Evolutionary conservation across 2,888 invertebrate genomes (phyloP).

Genomic region (Philereme transversata): DNA sequence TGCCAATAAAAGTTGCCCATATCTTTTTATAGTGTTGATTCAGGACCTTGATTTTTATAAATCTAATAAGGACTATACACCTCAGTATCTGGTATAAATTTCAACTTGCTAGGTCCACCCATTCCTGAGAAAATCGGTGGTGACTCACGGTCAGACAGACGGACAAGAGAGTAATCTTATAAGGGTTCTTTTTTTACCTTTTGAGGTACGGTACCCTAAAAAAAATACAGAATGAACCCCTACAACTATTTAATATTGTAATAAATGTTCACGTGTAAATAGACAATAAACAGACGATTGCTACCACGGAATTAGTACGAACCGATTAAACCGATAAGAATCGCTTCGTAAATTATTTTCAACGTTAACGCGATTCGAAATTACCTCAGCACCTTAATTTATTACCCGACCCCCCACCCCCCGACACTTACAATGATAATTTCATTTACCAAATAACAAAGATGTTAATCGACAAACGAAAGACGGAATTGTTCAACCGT

Average conservation of each 20-base stretch:
- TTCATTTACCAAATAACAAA: conserved; percentile 68
- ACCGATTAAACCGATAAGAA: conserved; percentile 69
- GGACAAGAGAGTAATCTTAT: too few relatives aligned
- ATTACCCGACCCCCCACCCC: conserved; percentile 53
- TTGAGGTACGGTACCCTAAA: too few relatives aligned
- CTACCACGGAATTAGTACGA: conserved; percentile 61
- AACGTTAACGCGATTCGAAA: conserved; percentile 68
- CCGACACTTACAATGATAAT: conserved; percentile 65
- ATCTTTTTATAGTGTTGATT: too few relatives aligned
- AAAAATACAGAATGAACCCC: background rate
- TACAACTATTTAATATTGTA: conserved; percentile 42
- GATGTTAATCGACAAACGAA: conserved; percentile 59
- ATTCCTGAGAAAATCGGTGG: too few relatives aligned
- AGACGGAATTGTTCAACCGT: conserved; percentile 54
- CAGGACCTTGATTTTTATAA: too few relatives aligned
- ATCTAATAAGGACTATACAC: too few relatives aligned
- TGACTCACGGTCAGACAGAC: too few relatives aligned
- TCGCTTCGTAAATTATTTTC: conserved; percentile 63
- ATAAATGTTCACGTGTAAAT: conserved; percentile 58
- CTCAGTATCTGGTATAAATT: too few relatives aligned
- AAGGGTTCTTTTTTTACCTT: too few relatives aligned
- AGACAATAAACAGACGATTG: conserved; percentile 55
- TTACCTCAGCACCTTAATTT: conserved; percentile 61
- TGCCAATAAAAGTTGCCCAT: too few relatives aligned
- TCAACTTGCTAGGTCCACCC: too few relatives aligned